These are phyloP conservation scores for Mallateleia sp. DNA, from an alignment of 2,888 invertebrate species.

Conservation along the genomic window DNA sequence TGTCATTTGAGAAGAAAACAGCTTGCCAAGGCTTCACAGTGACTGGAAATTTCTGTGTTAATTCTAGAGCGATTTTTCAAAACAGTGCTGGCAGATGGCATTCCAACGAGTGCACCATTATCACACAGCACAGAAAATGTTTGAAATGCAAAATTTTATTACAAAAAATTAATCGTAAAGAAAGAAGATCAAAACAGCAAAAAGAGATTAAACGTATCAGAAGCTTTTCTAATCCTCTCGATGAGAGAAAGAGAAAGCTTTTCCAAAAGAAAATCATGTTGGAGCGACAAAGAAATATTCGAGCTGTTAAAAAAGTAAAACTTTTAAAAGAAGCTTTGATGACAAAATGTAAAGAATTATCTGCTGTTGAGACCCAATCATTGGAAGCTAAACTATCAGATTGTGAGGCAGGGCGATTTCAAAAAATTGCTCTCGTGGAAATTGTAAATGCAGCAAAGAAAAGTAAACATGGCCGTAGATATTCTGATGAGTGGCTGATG, in stretches of 20 bases:
- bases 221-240: conserved; percentile 9
- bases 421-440: conserved; percentile 54
- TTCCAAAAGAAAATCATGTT: conserved; percentile 21
- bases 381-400: conserved; percentile 18
- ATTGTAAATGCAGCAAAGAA: conserved; percentile 61
- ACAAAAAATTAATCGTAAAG: too few relatives aligned
- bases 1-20: too few relatives aligned
- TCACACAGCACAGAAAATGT: too few relatives aligned
- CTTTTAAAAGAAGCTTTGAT: not conserved
- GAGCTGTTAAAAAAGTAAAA: conserved; percentile 35
- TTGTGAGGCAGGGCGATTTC: not conserved
- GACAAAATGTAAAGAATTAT: conserved; percentile 21
- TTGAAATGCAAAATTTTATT: too few relatives aligned
- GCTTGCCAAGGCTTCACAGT: too few relatives aligned
- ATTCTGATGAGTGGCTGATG: conserved; percentile 75
- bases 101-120: too few relatives aligned
- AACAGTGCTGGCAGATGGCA: too few relatives aligned
- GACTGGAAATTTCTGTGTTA: too few relatives aligned
- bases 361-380: conserved; percentile 4
- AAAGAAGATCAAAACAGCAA: too few relatives aligned
- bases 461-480: conserved; percentile 53
- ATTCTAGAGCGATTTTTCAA: too few relatives aligned
- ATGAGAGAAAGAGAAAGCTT: conserved; percentile 18
- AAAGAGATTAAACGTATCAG: conserved; percentile 9
- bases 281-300: conserved; percentile 27